Evolutionary conservation across 2,797 vertebrate species (phyloP).

Genomic region (Myotis daubentonii): DNA sequence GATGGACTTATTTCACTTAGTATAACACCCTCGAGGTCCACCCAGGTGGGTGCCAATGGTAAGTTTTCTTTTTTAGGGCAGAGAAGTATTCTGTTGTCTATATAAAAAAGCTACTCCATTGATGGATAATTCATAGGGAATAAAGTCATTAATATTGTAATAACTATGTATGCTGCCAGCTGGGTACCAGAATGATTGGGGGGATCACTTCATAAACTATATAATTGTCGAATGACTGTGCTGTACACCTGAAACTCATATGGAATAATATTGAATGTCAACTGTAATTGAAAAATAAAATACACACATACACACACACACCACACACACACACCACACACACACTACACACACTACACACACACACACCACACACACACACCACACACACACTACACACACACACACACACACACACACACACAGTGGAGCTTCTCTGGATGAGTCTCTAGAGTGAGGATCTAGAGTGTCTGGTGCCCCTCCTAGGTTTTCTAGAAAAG

Average conservation of each 20-base stretch:
- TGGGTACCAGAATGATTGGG: neutral
- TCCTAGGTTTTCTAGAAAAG: neutral
- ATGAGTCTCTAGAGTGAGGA: neutral
- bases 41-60: neutral
- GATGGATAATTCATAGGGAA: neutral
- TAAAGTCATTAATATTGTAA: neutral
- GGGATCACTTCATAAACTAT: neutral
- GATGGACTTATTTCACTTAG: neutral
- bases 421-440: neutral
- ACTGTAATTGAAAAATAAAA: neutral
- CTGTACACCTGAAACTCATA: neutral
- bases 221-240: neutral
- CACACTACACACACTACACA: neutral
- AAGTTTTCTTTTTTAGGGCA: neutral
- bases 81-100: neutral
- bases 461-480: neutral
- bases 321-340: neutral
- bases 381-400: too few relatives aligned
- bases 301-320: neutral
- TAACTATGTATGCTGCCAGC: neutral
- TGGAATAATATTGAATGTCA: neutral
- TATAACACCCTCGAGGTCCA: neutral
- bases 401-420: neutral
- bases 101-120: neutral
- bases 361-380: neutral